Evolutionary conservation across 92 coral and sea anemone genomes (phyloP).

Genomic region (Bergia sp.): DNA sequence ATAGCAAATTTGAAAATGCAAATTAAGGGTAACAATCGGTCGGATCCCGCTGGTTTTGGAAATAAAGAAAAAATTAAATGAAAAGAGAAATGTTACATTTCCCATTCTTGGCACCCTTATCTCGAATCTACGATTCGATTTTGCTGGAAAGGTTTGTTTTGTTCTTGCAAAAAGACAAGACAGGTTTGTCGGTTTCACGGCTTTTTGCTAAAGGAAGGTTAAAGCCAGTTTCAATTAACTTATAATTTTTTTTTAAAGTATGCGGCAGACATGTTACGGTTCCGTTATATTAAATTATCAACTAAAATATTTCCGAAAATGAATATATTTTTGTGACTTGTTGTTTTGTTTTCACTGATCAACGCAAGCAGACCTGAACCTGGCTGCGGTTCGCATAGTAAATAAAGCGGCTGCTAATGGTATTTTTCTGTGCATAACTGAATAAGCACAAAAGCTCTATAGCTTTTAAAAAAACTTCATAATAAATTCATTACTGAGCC

Average conservation of each 20-base stretch:
- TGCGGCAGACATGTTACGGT: not conserved
- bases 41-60: not conserved
- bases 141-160: not conserved
- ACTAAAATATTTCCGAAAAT: not conserved
- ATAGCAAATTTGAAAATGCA: slow-evolving; percentile 39
- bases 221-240: not conserved
- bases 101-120: not conserved
- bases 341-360: too few species aligned
- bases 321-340: not conserved
- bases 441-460: too few species aligned
- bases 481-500: too few species aligned
- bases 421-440: too few species aligned
- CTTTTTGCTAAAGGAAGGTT: not conserved
- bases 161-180: not conserved
- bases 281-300: not conserved
- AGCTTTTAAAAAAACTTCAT: too few species aligned
- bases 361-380: too few species aligned
- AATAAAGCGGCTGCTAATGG: too few species aligned
- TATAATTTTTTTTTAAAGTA: not conserved
- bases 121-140: not conserved
- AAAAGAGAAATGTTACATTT: not conserved
- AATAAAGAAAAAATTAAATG: not conserved
- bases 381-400: too few species aligned
- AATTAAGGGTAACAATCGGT: not conserved
- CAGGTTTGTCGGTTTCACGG: not conserved